phyloP scores from a whole-genome alignment of 1,140 invertebrate genomes.

The Lithobius niger region DNA sequence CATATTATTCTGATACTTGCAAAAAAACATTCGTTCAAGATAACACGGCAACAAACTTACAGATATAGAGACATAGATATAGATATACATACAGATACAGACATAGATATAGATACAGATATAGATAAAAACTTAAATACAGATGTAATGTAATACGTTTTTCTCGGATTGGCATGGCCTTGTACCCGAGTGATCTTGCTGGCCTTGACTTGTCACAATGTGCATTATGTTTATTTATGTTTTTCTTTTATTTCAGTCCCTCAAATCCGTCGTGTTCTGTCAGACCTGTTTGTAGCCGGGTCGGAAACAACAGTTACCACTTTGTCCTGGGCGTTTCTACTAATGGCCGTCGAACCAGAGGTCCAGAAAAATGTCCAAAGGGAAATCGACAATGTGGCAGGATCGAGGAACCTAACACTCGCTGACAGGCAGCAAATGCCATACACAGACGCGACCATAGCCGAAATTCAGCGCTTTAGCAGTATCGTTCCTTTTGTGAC shows the following conservation, averaged over 20 bases:
- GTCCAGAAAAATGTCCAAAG: slow-evolving; percentile 23
- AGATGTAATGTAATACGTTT: too few species aligned
- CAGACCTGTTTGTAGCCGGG: slow-evolving; percentile 29
- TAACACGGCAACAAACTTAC: too few species aligned
- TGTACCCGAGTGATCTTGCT: too few species aligned
- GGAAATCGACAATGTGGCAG: slow-evolving; percentile 27
- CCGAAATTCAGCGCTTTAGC: neutral
- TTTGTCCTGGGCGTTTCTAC: slow-evolving; percentile 24
- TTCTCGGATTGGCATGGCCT: too few species aligned
- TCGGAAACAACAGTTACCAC: slow-evolving; percentile 26
- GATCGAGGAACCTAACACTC: slow-evolving; percentile 6
- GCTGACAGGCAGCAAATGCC: neutral
- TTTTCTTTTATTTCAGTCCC: neutral
- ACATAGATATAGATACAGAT: too few species aligned
- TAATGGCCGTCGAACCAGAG: slow-evolving; percentile 27
- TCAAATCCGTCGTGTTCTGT: neutral
- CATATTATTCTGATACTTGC: too few species aligned
- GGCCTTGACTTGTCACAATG: too few species aligned
- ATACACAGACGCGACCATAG: neutral
- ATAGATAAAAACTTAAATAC: too few species aligned
- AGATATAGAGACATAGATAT: too few species aligned
- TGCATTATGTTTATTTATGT: too few species aligned
- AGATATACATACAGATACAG: too few species aligned
- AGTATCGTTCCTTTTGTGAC: neutral
- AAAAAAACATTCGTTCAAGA: too few species aligned